Conservation (phyloP, 1,140 invertebrate species). For the Bradynema listronoti region DNA sequence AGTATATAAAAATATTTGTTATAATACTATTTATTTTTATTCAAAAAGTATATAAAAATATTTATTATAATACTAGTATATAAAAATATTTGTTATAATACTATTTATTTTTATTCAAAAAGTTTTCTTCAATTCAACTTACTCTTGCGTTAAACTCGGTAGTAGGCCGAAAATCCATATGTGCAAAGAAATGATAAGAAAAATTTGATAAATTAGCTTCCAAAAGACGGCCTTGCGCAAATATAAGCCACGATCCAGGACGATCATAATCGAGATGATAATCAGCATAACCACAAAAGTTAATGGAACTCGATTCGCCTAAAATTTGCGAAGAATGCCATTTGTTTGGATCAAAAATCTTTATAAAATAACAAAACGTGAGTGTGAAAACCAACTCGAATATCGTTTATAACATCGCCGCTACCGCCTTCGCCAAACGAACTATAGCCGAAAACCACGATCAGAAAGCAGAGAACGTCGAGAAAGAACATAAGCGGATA, state of each 20-base stretch:
- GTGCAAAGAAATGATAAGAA: constrained; percentile 84
- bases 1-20: too few relatives aligned
- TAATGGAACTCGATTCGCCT: constrained; percentile 84
- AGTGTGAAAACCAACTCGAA: constrained; percentile 23
- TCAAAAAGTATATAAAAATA: too few relatives aligned
- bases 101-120: too few relatives aligned
- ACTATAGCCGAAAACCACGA: constrained; percentile 89
- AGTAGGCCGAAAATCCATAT: constrained; percentile 95
- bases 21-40: too few relatives aligned
- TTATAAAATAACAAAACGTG: too few relatives aligned
- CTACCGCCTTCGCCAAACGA: constrained; percentile 66
- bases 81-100: too few relatives aligned
- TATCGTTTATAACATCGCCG: constrained; percentile 39
- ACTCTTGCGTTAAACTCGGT: constrained; percentile 78
- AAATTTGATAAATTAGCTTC: constrained; percentile 86
- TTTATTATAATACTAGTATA: too few relatives aligned
- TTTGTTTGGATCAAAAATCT: too few relatives aligned
- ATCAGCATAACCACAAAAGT: constrained; percentile 91
- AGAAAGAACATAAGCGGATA: constrained; percentile 98
- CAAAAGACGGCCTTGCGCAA: constrained; percentile 81
- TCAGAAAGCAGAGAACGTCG: constrained; percentile 94
- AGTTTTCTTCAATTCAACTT: too few relatives aligned
- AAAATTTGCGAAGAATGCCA: too few relatives aligned
- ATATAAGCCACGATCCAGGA: constrained; percentile 91
- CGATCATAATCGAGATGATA: constrained; percentile 78